Percentiles rank a stretch among this genome's conserved stretches.
phyloP scores from a whole-genome alignment of 2,888 invertebrate species.

The Tenthredo distinguenda region DNA sequence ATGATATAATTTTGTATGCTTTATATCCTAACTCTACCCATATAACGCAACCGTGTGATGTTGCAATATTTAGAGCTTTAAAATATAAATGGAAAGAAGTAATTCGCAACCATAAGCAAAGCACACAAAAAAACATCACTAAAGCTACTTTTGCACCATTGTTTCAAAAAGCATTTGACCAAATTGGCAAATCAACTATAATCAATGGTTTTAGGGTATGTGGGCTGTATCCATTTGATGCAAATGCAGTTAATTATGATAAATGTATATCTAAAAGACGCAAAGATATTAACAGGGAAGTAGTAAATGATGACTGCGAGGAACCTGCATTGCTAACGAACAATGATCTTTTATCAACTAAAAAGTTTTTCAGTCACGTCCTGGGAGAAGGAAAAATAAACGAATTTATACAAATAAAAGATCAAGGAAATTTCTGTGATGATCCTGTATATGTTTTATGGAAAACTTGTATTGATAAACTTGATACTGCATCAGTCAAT shows the following conservation, averaged over 20 bases:
- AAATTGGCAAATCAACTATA: neutral
- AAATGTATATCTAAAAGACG: neutral
- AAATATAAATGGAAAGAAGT: constrained; percentile 60
- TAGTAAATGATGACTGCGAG: too few relatives aligned
- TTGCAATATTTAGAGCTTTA: constrained; percentile 61
- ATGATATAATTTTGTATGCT: constrained; percentile 60
- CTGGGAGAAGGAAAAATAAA: too few relatives aligned
- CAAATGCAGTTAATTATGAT: neutral
- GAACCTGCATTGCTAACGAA: too few relatives aligned
- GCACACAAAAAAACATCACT: constrained; percentile 46
- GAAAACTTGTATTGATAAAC: too few relatives aligned
- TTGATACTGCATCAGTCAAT: too few relatives aligned
- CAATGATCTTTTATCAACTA: too few relatives aligned
- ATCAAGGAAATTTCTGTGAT: too few relatives aligned
- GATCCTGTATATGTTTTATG: too few relatives aligned
- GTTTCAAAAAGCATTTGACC: constrained; percentile 53
- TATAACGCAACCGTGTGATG: constrained; percentile 64
- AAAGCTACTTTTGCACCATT: constrained; percentile 53
- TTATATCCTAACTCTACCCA: constrained; percentile 61
- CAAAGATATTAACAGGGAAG: neutral
- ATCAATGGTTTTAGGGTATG: neutral
- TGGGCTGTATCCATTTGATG: neutral
- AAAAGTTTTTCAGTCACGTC: too few relatives aligned
- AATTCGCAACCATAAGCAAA: constrained; percentile 54
- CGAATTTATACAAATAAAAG: too few relatives aligned